phyloP scores from a whole-genome alignment of 2,797 vertebrate genomes.

The Leuciscus waleckii region DNA sequence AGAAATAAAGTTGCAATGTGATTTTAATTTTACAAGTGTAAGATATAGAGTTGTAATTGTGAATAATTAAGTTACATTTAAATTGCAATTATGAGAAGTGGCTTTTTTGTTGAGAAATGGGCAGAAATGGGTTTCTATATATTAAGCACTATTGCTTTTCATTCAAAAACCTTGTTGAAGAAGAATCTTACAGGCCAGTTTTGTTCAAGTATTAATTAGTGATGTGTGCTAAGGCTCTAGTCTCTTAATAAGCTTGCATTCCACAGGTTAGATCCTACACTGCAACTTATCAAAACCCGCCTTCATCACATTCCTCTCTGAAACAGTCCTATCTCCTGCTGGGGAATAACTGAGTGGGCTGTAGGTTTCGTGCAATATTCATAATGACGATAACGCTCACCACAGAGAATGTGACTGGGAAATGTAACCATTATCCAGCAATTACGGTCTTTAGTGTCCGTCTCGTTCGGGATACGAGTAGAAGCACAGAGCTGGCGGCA shows the following conservation, averaged over 20 bases:
- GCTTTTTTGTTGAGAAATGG: not conserved
- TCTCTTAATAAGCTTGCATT: constrained; percentile 29
- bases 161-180: not conserved
- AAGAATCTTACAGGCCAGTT: not conserved
- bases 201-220: constrained; percentile 11
- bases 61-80: not conserved
- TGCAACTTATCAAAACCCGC: constrained; percentile 32
- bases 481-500: constrained; percentile 12
- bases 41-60: not conserved
- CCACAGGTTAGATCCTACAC: constrained; percentile 20
- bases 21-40: not conserved
- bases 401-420: constrained; percentile 11
- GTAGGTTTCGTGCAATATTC: not conserved
- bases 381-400: constrained; percentile 23
- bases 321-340: constrained; percentile 19
- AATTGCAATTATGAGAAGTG: not conserved
- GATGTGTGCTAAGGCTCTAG: not conserved
- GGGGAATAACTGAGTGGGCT: constrained; percentile 13
- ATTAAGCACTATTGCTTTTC: not conserved
- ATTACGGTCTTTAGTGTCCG: constrained; percentile 37
- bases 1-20: not conserved
- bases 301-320: constrained; percentile 19
- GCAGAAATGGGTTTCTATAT: not conserved
- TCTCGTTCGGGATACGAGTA: not conserved
- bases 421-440: constrained; percentile 40